phyloP scores from a whole-genome alignment of 2,113 vertebrate species.

The Montifringilla adamsi region DNA sequence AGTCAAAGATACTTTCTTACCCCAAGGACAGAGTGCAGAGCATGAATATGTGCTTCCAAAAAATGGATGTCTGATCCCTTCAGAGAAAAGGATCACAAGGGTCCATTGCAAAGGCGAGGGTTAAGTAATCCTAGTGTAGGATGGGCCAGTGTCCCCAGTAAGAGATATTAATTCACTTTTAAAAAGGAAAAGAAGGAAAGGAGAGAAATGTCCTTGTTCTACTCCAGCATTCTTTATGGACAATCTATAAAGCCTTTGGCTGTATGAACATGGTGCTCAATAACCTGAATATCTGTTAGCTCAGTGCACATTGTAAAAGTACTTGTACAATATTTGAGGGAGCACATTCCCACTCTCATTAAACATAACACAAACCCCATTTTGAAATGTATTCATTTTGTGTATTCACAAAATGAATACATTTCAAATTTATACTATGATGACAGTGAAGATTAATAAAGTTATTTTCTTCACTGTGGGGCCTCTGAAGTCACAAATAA shows the following conservation, averaged over 20 bases:
- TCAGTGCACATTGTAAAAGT: background rate
- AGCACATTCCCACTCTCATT: background rate
- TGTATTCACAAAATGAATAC: accelerated
- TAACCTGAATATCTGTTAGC: background rate
- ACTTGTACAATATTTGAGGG: background rate
- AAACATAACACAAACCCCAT: background rate
- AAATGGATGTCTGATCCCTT: background rate
- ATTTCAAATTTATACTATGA: background rate
- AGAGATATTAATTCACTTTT: background rate
- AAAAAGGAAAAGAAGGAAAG: background rate
- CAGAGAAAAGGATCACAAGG: background rate
- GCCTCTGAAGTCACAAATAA: constrained; percentile 7
- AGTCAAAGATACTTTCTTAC: background rate
- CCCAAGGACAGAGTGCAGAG: background rate
- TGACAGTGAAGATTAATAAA: background rate
- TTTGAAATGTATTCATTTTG: no score
- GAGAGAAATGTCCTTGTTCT: background rate
- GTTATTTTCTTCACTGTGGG: background rate
- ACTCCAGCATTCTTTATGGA: background rate
- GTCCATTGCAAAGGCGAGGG: background rate
- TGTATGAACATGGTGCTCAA: background rate
- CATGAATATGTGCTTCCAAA: background rate
- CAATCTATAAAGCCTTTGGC: background rate
- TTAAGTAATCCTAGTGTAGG: background rate
- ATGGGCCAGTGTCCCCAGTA: background rate